phyloP scores from a whole-genome alignment of 2,113 vertebrate genomes.

The Planiliza haematocheilus region DNA sequence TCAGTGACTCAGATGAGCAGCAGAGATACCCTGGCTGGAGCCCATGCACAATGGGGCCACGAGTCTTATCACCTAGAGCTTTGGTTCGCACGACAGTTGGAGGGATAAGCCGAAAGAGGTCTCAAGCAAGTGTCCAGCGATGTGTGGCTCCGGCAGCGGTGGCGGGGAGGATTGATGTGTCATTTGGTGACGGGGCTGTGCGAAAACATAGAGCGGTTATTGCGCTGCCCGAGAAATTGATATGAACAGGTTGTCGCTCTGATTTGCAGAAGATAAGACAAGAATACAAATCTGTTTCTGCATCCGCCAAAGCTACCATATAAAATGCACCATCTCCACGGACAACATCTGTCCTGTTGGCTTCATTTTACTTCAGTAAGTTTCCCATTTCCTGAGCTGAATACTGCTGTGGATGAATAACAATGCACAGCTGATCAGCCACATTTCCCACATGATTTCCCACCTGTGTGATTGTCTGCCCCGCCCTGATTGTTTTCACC shows the following conservation, averaged over 20 bases:
- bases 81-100: slow-evolving; percentile 37
- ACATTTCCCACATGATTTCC: too few relatives aligned
- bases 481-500: too few relatives aligned
- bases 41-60: slow-evolving; percentile 67
- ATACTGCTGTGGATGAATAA: slow-evolving; percentile 1
- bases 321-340: neutral
- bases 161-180: slow-evolving; percentile 17
- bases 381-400: slow-evolving; percentile 21
- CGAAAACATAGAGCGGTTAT: slow-evolving; percentile 47
- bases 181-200: slow-evolving; percentile 16
- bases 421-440: too few relatives aligned
- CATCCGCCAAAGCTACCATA: slow-evolving; percentile 32
- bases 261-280: slow-evolving; percentile 33
- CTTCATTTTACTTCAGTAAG: slow-evolving; percentile 12
- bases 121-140: slow-evolving; percentile 13
- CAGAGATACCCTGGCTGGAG: slow-evolving; percentile 54
- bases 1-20: slow-evolving; percentile 53
- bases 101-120: slow-evolving; percentile 21
- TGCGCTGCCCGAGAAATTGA: slow-evolving; percentile 37
- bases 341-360: slow-evolving; percentile 41
- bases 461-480: too few relatives aligned
- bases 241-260: slow-evolving; percentile 58
- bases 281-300: slow-evolving; percentile 39
- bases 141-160: slow-evolving; percentile 18
- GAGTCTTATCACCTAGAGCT: slow-evolving; percentile 66